Percentiles rank a stretch among this genome's conserved stretches.
These are phyloP conservation scores for Aspidiotus destructor DNA, from an alignment of 2,888 invertebrate species.

Conservation along the genomic window DNA sequence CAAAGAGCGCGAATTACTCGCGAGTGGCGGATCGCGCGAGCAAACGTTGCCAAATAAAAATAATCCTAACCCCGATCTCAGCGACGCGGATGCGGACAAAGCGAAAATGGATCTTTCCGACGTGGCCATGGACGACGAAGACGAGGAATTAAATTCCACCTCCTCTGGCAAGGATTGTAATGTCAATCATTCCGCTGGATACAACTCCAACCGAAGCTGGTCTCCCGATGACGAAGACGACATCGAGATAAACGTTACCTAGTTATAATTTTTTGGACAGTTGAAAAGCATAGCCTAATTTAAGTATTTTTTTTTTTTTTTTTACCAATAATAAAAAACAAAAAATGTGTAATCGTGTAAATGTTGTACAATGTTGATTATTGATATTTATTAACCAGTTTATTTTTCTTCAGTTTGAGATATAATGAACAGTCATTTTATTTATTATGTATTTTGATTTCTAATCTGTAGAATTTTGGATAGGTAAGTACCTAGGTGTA, in stretches of 20 bases:
- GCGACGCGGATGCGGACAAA: slow-evolving; percentile 50
- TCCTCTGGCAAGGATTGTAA: not conserved
- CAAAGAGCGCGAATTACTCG: slow-evolving; percentile 87
- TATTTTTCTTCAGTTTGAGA: not conserved
- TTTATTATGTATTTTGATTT: too few species aligned
- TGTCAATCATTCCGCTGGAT: not conserved
- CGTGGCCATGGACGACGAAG: slow-evolving; percentile 27
- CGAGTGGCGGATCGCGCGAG: slow-evolving; percentile 85
- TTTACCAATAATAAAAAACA: too few species aligned
- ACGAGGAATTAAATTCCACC: slow-evolving; percentile 8
- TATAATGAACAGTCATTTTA: too few species aligned
- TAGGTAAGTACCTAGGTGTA: not conserved
- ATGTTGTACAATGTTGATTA: too few species aligned
- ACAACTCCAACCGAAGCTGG: slow-evolving; percentile 9
- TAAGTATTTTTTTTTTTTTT: too few species aligned
- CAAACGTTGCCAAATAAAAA: slow-evolving; percentile 93
- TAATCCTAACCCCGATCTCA: slow-evolving; percentile 89
- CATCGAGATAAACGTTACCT: slow-evolving; percentile 29
- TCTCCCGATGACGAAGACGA: slow-evolving; percentile 28
- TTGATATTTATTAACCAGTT: too few species aligned
- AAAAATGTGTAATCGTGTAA: too few species aligned
- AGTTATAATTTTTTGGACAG: not conserved
- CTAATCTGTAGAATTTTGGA: not conserved
- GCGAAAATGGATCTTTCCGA: slow-evolving; percentile 29
- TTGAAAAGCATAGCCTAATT: too few species aligned